These are phyloP conservation scores for Acrobeloides nanus DNA, from an alignment of 2,888 invertebrate genomes.

Conservation along the genomic window DNA sequence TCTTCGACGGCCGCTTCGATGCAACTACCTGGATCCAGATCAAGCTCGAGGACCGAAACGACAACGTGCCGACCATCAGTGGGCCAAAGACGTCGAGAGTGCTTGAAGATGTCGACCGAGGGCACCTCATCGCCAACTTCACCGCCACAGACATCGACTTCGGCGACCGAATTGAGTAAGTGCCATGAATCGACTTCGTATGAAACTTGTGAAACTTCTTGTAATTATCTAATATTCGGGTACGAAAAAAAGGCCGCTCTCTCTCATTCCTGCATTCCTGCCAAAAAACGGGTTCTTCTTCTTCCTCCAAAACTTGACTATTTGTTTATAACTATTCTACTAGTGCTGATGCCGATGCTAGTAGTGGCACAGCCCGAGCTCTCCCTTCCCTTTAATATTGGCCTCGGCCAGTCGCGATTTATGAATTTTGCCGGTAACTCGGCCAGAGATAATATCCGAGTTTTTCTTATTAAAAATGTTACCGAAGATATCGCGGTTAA, in stretches of 20 bases:
- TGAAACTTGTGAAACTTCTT: too few relatives aligned
- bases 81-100: slow-evolving; percentile 77
- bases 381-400: slow-evolving; percentile 37
- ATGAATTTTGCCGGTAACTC: slow-evolving; percentile 28
- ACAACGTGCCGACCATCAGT: slow-evolving; percentile 89
- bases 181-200: too few relatives aligned
- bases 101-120: slow-evolving; percentile 70
- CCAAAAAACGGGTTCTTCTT: too few relatives aligned
- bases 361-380: slow-evolving; percentile 30
- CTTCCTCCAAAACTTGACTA: too few relatives aligned
- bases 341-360: too few relatives aligned
- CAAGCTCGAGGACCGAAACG: slow-evolving; percentile 85
- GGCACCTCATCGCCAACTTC: slow-evolving; percentile 78
- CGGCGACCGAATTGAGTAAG: slow-evolving; percentile 62
- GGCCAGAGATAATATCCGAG: slow-evolving; percentile 1
- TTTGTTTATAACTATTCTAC: too few relatives aligned
- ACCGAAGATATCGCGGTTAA: slow-evolving; percentile 45
- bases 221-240: too few relatives aligned
- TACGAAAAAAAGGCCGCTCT: too few relatives aligned
- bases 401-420: slow-evolving; percentile 39
- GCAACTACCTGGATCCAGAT: slow-evolving; percentile 92
- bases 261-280: too few relatives aligned
- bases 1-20: slow-evolving; percentile 81
- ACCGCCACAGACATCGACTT: slow-evolving; percentile 92
- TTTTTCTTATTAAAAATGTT: slow-evolving; percentile 45